Percentiles rank a stretch among this genome's conserved stretches.
Conservation (phyloP, 2,113 vertebrate species). For the Sorex fumeus region DNA sequence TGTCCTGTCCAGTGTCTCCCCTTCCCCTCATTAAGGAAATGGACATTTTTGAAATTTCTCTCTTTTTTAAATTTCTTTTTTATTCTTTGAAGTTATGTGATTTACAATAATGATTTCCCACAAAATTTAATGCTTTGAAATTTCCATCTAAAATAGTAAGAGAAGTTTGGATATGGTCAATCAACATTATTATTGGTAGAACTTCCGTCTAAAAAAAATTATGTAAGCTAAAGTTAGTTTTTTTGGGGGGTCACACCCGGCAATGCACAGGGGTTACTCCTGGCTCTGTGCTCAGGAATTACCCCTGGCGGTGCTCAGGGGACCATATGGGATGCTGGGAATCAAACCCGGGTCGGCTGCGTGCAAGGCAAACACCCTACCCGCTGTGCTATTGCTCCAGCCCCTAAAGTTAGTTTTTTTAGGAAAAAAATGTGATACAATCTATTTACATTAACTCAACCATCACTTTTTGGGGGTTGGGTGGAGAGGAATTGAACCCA, state of each 20-base stretch:
- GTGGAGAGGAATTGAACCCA: neutral
- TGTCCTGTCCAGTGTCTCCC: neutral
- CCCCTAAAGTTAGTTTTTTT: neutral
- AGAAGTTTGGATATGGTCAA: neutral
- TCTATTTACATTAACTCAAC: neutral
- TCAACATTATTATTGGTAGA: neutral
- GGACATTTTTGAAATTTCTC: too few species aligned
- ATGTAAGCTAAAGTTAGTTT: neutral
- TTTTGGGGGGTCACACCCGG: too few species aligned
- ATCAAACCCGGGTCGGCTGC: too few species aligned
- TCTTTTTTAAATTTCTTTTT: too few species aligned
- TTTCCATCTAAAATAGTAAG: constrained; percentile 4
- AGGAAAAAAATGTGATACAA: neutral
- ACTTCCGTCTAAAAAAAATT: neutral
- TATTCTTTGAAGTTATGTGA: too few species aligned
- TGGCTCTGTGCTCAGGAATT: too few species aligned
- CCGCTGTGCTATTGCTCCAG: too few species aligned
- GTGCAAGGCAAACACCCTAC: too few species aligned
- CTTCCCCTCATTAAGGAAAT: neutral
- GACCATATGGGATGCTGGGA: too few species aligned
- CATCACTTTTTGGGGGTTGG: neutral
- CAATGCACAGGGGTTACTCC: too few species aligned
- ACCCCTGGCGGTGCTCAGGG: too few species aligned
- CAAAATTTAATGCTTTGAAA: neutral
- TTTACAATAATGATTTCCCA: too few species aligned